These are phyloP conservation scores for Meteorus colon DNA, from an alignment of 2,888 invertebrate species.

Conservation along the genomic window DNA sequence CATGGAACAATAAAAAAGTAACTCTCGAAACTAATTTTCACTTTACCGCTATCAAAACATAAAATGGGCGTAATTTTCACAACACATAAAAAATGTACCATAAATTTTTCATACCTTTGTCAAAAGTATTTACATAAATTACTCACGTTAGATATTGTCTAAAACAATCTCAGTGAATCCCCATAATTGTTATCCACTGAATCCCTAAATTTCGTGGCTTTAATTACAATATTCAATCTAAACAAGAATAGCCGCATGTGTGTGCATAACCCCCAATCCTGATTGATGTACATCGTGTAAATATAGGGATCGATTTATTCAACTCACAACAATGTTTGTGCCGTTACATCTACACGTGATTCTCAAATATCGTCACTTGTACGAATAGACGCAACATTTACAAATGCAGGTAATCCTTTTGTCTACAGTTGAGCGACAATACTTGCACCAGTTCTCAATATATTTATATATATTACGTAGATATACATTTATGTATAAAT, in stretches of 20 bases:
- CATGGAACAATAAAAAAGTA: no score
- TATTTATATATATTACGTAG: not conserved
- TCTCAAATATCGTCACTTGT: constrained; percentile 11
- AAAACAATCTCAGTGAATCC: no score
- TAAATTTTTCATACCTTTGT: no score
- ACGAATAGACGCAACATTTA: not conserved
- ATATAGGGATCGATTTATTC: constrained; percentile 13
- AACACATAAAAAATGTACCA: no score
- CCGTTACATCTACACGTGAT: not conserved
- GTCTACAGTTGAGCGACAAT: constrained; percentile 7
- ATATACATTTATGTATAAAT: not conserved
- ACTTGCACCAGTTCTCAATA: not conserved
- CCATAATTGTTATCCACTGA: no score
- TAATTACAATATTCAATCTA: constrained; percentile 49
- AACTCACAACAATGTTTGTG: not conserved
- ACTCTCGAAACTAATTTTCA: no score
- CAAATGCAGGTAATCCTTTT: constrained; percentile 5
- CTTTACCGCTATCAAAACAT: no score
- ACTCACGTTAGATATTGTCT: no score
- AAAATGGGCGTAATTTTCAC: no score
- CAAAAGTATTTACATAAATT: no score
- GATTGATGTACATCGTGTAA: constrained; percentile 52
- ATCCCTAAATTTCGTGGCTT: constrained; percentile 46
- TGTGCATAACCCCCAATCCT: constrained; percentile 45
- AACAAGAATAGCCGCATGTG: constrained; percentile 46